These are phyloP conservation scores for Drosophila mulleri DNA, from an alignment of 2,888 invertebrate genomes.

Conservation along the genomic window DNA sequence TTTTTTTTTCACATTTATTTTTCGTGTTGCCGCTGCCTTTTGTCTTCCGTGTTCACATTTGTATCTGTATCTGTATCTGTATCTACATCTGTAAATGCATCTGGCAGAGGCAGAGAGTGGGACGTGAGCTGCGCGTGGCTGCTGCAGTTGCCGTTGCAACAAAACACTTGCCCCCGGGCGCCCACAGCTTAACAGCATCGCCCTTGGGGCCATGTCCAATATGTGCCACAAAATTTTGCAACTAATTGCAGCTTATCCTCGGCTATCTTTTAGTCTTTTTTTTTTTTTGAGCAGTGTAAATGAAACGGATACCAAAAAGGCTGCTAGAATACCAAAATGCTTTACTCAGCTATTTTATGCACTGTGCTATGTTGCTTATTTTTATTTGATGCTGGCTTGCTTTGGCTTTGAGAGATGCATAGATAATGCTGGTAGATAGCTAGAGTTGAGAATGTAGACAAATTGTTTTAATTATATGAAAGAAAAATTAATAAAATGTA, in stretches of 20 bases:
- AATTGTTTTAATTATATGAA: no score
- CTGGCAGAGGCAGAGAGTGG: constrained; percentile 4
- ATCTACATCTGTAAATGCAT: constrained; percentile 28
- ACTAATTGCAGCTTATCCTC: constrained; percentile 71
- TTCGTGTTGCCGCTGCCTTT: constrained; percentile 22
- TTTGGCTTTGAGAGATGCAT: neutral
- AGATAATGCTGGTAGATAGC: no score
- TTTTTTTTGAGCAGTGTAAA: constrained; percentile 15
- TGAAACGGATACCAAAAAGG: constrained; percentile 25
- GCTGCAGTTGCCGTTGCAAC: constrained; percentile 27
- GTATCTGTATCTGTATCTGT: constrained; percentile 39
- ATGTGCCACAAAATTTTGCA: constrained; percentile 66
- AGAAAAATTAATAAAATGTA: no score
- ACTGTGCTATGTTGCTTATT: neutral
- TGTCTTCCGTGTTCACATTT: constrained; percentile 46
- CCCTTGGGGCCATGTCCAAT: constrained; percentile 31
- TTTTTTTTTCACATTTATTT: neutral
- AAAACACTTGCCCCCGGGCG: constrained; percentile 39
- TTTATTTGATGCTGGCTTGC: constrained; percentile 1
- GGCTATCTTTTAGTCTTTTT: neutral
- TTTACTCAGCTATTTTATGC: constrained; percentile 1
- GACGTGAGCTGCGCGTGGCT: constrained; percentile 3
- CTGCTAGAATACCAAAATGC: neutral
- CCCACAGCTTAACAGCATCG: neutral
- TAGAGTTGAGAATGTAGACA: neutral